These are phyloP conservation scores for Drosophila limbata DNA, from an alignment of 2,888 invertebrate genomes.

Conservation along the genomic window DNA sequence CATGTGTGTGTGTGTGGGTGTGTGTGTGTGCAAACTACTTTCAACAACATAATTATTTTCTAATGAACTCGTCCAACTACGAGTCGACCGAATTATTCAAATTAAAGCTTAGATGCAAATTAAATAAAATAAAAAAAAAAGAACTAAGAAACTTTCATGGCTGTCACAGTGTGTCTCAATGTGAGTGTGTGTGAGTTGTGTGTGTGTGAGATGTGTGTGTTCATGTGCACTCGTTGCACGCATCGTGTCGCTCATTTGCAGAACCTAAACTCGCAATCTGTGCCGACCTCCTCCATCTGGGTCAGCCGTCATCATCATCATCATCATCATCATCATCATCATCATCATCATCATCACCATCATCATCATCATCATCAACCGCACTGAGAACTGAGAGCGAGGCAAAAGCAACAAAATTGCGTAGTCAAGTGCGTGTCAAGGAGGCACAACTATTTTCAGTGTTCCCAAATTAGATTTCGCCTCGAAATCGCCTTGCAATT, in stretches of 20 bases:
- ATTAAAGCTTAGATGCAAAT: slow-evolving; percentile 58
- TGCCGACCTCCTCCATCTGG: slow-evolving; percentile 38
- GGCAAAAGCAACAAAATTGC: slow-evolving; percentile 5
- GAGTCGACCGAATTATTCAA: slow-evolving; percentile 54
- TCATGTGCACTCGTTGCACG: slow-evolving; percentile 12
- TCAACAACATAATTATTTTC: slow-evolving; percentile 57
- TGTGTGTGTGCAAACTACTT: slow-evolving; percentile 32
- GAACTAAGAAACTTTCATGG: slow-evolving; percentile 35
- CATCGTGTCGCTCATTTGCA: slow-evolving; percentile 39
- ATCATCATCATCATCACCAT: not conserved
- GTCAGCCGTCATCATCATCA: slow-evolving; percentile 25
- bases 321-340: slow-evolving; percentile 3
- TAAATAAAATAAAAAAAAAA: slow-evolving; percentile 30
- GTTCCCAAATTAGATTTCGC: slow-evolving; percentile 1
- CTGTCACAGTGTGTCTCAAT: slow-evolving; percentile 31
- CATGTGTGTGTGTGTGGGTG: slow-evolving; percentile 13
- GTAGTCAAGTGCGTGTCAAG: slow-evolving; percentile 15
- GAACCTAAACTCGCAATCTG: slow-evolving; percentile 37
- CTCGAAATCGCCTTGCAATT: not conserved
- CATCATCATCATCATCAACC: slow-evolving; percentile 1
- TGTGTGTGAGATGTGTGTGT: slow-evolving; percentile 21
- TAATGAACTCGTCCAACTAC: slow-evolving; percentile 54
- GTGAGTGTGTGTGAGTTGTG: slow-evolving; percentile 25
- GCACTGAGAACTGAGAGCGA: not conserved
- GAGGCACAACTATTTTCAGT: slow-evolving; percentile 2